phyloP scores from a whole-genome alignment of 2,797 vertebrate species.

The Syndactyla subalaris region DNA sequence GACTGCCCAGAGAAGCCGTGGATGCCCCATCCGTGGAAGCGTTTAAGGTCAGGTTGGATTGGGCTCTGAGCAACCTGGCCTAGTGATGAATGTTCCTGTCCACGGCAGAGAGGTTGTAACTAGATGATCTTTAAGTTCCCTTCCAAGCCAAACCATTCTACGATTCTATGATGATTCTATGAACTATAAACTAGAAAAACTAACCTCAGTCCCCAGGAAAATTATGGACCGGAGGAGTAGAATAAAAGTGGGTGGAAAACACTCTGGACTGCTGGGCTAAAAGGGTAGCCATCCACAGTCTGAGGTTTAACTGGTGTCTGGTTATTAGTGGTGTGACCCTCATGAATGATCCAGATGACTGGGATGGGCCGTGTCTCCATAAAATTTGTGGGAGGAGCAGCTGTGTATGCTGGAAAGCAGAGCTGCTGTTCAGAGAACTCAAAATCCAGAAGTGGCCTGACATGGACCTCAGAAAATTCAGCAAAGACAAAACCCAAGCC shows the following conservation, averaged over 20 bases:
- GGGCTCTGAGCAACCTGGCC: neutral
- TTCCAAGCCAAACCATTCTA: neutral
- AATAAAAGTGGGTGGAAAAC: neutral
- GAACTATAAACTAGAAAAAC: neutral
- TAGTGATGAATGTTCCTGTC: neutral
- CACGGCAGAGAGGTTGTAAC: fast-evolving
- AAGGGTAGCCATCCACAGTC: neutral
- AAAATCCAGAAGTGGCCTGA: neutral
- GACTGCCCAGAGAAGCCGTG: neutral
- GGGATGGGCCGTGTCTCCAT: fast-evolving
- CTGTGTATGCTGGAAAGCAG: neutral
- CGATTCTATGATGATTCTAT: neutral
- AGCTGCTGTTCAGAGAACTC: neutral
- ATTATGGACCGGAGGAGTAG: neutral
- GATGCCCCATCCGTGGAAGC: neutral
- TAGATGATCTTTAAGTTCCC: neutral
- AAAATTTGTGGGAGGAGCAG: neutral
- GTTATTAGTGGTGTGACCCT: neutral
- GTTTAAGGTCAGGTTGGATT: neutral
- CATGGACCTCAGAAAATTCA: neutral
- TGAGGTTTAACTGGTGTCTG: neutral
- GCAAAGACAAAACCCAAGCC: neutral
- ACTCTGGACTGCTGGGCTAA: fast-evolving
- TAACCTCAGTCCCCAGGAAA: neutral
- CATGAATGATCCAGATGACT: neutral